Percentiles rank a stretch among this genome's conserved stretches.
Conservation (phyloP, 2,797 vertebrate genomes). For the Lutra lutra region DNA sequence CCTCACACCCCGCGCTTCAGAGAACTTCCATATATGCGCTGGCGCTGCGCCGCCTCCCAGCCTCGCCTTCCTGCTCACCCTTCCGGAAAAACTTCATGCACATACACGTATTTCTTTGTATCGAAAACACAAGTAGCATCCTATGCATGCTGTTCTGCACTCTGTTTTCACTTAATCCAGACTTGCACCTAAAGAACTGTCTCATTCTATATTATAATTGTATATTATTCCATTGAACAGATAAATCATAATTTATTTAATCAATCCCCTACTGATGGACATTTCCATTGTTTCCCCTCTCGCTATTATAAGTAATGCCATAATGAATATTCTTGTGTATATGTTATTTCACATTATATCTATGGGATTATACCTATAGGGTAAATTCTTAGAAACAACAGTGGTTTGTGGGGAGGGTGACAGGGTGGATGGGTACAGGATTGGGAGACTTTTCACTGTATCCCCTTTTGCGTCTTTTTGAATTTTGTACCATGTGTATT, state of each 20-base stretch:
- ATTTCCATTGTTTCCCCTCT: not conserved
- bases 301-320: constrained; percentile 29
- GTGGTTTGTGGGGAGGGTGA: not conserved
- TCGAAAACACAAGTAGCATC: not conserved
- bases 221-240: not conserved
- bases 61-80: not conserved
- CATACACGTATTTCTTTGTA: not conserved
- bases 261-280: not conserved
- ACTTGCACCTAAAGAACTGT: not conserved
- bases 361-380: not conserved
- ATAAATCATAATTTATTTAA: constrained; percentile 54
- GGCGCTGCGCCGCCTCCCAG: too few relatives aligned
- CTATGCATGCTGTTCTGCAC: not conserved
- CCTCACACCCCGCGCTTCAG: not conserved
- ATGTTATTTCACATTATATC: constrained; percentile 41
- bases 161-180: not conserved
- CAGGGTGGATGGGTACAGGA: not conserved
- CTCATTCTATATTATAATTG: not conserved
- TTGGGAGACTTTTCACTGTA: constrained; percentile 51
- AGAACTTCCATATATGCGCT: not conserved
- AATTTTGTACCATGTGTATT: constrained; percentile 69
- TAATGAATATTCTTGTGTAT: not conserved
- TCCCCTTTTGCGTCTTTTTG: constrained; percentile 26
- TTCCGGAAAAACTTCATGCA: not conserved
- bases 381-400: constrained; percentile 48